A percentile compares a stretch with the other conserved stretches of the same genome.
Conservation (phyloP, 2,888 invertebrate genomes). For the Lasioglossum figueresi region DNA sequence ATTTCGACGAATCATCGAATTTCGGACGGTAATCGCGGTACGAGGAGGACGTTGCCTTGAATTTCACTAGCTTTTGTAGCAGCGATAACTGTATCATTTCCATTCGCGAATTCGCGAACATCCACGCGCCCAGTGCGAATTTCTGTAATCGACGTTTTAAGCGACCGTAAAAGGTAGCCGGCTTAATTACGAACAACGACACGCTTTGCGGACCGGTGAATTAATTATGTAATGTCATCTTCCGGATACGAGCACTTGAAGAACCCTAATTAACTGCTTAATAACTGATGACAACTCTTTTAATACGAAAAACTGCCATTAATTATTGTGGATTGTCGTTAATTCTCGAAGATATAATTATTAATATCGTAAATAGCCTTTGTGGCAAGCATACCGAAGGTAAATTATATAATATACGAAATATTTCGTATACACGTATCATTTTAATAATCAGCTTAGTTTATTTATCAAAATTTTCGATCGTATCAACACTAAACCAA, state of each 20-base stretch:
- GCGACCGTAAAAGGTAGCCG: slow-evolving; percentile 42
- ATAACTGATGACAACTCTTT: slow-evolving; percentile 33
- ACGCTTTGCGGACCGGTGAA: slow-evolving; percentile 42
- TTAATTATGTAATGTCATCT: slow-evolving; percentile 46
- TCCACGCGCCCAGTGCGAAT: slow-evolving; percentile 17
- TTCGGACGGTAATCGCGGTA: background rate
- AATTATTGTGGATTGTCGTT: slow-evolving; percentile 38
- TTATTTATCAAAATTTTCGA: background rate
- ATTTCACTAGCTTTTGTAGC: slow-evolving; percentile 42
- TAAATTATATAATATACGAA: background rate
- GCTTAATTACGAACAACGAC: slow-evolving; percentile 46
- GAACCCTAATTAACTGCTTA: slow-evolving; percentile 54
- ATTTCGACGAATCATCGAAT: slow-evolving; percentile 5
- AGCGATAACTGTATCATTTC: slow-evolving; percentile 43
- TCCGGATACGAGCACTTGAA: slow-evolving; percentile 35
- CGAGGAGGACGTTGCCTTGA: slow-evolving; percentile 14
- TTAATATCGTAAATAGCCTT: slow-evolving; percentile 36
- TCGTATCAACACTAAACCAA: background rate
- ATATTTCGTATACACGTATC: background rate
- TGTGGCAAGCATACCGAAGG: background rate
- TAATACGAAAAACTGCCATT: slow-evolving; percentile 22
- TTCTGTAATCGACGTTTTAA: slow-evolving; percentile 52
- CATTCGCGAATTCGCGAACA: slow-evolving; percentile 24
- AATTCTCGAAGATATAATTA: slow-evolving; percentile 36
- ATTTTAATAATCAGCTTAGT: background rate